Evolutionary conservation across 2,113 vertebrate genomes (phyloP).

Genomic region (Gallinago media): DNA sequence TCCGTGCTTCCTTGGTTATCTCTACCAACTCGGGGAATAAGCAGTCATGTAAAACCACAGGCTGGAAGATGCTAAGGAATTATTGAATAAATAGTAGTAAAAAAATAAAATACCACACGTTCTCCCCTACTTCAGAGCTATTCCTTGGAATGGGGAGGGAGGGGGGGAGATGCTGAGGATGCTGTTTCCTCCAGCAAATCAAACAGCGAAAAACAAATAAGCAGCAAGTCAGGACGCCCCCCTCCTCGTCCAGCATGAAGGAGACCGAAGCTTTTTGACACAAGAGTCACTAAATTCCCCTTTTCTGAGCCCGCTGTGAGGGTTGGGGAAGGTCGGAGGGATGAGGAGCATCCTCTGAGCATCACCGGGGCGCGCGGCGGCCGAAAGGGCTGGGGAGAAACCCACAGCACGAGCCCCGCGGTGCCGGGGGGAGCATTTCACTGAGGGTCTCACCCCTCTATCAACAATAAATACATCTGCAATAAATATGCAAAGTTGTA

Average conservation of each 20-base stretch:
- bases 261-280: neutral
- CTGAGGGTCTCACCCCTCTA: constrained; percentile 63
- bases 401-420: neutral
- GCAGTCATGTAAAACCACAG: constrained; percentile 23
- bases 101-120: neutral
- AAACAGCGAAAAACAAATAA: neutral
- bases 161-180: neutral
- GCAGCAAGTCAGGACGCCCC: neutral
- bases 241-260: neutral
- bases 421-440: neutral
- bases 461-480: constrained; percentile 79
- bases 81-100: neutral
- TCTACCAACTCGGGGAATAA: constrained; percentile 25
- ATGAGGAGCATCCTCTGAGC: neutral
- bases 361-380: accelerated
- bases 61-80: neutral
- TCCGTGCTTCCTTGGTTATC: constrained; percentile 34
- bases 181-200: neutral
- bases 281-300: neutral
- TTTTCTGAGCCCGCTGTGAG: neutral
- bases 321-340: neutral
- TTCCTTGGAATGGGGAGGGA: neutral
- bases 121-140: neutral
- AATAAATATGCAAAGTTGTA: constrained; percentile 78
- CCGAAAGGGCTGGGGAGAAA: neutral